Percentiles rank a stretch among this genome's conserved stretches.
Conservation (phyloP, 2,113 vertebrate species). For the Aspidoscelis tigris region DNA sequence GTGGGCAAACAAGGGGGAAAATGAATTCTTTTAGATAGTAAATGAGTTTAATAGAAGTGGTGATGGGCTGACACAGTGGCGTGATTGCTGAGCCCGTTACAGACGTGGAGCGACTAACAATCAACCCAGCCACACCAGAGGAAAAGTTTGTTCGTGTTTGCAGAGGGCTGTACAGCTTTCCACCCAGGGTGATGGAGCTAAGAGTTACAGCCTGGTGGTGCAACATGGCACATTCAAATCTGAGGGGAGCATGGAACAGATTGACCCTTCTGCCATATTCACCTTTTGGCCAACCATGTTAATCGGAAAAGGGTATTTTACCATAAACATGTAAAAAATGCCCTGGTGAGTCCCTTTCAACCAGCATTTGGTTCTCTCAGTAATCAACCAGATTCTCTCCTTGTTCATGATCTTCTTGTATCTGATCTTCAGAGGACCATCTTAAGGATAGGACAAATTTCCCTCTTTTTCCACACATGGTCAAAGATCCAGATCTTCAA, state of each 20-base stretch:
- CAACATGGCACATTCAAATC: background rate
- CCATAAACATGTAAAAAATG: no score
- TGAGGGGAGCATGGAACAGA: background rate
- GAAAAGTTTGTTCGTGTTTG: background rate
- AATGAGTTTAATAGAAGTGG: constrained; percentile 71
- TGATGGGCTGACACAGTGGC: constrained; percentile 59
- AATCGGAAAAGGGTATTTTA: background rate
- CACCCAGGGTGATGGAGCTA: background rate
- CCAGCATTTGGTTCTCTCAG: no score
- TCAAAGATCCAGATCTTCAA: no score
- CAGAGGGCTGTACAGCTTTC: background rate
- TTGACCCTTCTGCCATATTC: no score
- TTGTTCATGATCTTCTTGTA: no score
- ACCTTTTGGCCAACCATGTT: no score
- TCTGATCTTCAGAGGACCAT: no score
- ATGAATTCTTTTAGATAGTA: constrained; percentile 73
- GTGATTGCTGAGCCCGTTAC: constrained; percentile 52
- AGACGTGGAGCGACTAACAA: constrained; percentile 54
- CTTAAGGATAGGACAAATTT: no score
- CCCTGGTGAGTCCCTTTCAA: no score
- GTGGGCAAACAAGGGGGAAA: constrained; percentile 71
- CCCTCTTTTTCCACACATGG: no score
- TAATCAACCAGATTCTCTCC: no score
- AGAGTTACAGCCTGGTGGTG: background rate
- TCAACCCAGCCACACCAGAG: background rate